Base-by-base conservation (phyloP, 2,797 vertebrate genomes). In the Labroides dimidiatus region DNA sequence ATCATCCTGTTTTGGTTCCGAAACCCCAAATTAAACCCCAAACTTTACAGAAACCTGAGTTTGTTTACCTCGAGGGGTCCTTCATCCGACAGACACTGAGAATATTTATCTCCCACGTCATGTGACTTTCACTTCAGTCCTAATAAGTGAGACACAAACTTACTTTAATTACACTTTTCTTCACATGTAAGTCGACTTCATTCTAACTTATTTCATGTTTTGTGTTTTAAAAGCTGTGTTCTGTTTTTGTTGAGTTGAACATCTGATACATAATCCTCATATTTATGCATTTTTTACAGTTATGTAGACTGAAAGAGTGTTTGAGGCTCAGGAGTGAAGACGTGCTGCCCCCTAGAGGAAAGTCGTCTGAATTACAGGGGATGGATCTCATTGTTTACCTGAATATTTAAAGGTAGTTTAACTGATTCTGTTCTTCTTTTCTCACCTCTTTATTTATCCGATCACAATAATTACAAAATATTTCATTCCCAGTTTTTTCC, bases 271-370 rank as follows among this genome's bases (percentile, higher is more conserved):
- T 19, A 10, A 45, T 58, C 12, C 50, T 2, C 6, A 10, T 2
- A 13, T 19, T 59, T 7, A 15, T 9, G 4, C 6, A 37, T n/a
- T 20, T 21, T 64, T 11, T 48, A 16, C 0, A 33, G 41, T 10
- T 12, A 37, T 41, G 21, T 17, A 6, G 12, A 3, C 51, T 36
- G 17, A 10, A 33, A 6, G 12, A 16, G 20, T 15, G 1, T 2
- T 6, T 8, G 14, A 42, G 37, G n/a, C 47, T 65, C 44, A 50
- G 23, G 12, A 54, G 23, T 59, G 62, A 20, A 10, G 15, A 2
- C 6, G 43, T 1, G 49, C 4, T 14, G 69, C 71, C 80, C 57
- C 65, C 77, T 62, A 50, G 39, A n/a, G 62, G 76, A 1, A 16
- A 2, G 11, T 0, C 41, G 10, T 47, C 24, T 39, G 27, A 20